A percentile compares a stretch with the other conserved stretches of the same genome.
phyloP scores from a whole-genome alignment of 2,797 vertebrate species.

The Pristis pectinata region DNA sequence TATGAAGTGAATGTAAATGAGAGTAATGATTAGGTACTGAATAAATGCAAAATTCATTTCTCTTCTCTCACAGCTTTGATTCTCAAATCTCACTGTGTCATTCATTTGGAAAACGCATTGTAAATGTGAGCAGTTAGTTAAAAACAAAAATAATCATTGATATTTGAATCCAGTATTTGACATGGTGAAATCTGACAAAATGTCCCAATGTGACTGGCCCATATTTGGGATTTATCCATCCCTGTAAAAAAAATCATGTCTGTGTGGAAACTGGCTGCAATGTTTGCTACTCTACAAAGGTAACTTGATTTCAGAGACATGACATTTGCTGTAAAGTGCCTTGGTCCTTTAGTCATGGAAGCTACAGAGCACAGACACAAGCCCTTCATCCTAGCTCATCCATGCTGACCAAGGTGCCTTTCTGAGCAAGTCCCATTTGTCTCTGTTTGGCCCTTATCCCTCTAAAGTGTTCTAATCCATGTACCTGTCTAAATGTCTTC shows the following conservation, averaged over 20 bases:
- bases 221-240: not conserved
- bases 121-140: not conserved
- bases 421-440: no score
- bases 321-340: not conserved
- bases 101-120: not conserved
- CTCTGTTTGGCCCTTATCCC: no score
- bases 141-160: not conserved
- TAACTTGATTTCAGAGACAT: not conserved
- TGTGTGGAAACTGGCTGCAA: not conserved
- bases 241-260: not conserved
- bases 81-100: not conserved
- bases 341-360: no score
- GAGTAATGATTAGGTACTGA: not conserved
- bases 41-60: not conserved
- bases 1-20: not conserved
- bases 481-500: no score
- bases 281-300: not conserved
- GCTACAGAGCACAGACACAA: no score
- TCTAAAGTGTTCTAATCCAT: no score
- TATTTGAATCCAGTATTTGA: not conserved
- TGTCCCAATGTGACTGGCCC: not conserved
- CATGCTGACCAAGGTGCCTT: no score
- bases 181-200: not conserved
- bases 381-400: no score
- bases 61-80: not conserved